Base-by-base conservation (phyloP, 2,113 vertebrate species). In the Seriola dumerili region DNA sequence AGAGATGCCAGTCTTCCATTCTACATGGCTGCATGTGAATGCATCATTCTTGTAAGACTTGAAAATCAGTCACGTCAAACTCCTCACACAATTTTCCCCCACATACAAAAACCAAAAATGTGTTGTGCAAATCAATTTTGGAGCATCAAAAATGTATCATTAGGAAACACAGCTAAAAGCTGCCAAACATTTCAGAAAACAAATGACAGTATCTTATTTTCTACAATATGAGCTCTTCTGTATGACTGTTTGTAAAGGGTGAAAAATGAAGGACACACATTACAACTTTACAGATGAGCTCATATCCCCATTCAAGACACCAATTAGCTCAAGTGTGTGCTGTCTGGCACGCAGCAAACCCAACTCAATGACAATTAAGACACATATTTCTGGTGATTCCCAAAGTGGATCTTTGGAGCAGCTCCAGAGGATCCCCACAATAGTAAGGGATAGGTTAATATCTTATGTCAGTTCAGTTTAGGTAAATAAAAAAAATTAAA, bases 271-370 rank as follows among this genome's bases (percentile, higher is more conserved):
- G 40, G 40, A 42, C 40, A 42, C 40, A 42, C 10, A 42, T 42
- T 42, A 42, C 40, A 9, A 42, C 7, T 42, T 42, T 10, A 11
- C 40, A 42, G 8, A 8, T 42, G 40, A 42, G 40, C 40, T 42
- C 10, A 9, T 10, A 11, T 42, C 48, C 17, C 63, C 64, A 16
- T 32, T 73, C 17, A 0, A 76, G 55, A 36, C 44, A 36, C 44
- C 73, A 54, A 38, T 63, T 54, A 54, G 44, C 11, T 61, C 5
- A 17, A 61, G 46, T 46, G 29, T 54, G 72, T 44, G 40, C 71
- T 32, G 58, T 50, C 32, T 44, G 62, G 8, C 40, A 8, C 9
- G 40, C 40, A 42, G 40, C 40, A 42, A 42, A 42, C 40, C 10
- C 40, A 42, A 42, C 40, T 42, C 69, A 52, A 44, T 52, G 55